Evolutionary conservation across 2,113 vertebrate genomes (phyloP), one percentile per base, ranked within the genome.

Genomic region (Climacteris rufus): DNA sequence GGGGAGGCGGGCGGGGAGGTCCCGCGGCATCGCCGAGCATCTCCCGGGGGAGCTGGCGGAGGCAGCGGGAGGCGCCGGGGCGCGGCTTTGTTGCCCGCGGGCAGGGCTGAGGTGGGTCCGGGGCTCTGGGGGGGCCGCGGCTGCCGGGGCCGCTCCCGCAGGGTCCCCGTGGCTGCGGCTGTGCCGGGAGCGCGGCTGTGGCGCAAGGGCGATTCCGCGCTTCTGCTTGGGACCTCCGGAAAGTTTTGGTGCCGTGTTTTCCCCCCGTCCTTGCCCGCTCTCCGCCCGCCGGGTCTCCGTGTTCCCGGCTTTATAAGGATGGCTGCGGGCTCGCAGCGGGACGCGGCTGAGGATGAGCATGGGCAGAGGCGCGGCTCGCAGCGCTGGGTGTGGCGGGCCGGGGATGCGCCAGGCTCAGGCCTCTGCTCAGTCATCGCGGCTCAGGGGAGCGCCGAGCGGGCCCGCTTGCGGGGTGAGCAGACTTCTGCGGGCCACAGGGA

Each of bases 311-410:
- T 39, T 65, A 70, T 94, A 92, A 95, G 97, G 96, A 64, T 61
- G 21, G 94, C 72, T 54, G 97, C 65, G 95, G 82, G 70, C 60
- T 75, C 28, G 50, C 69, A 10, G 81, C 68, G 68, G 81, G 65
- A 2, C 57, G 11, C 50, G 71, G 60, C 10, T 3, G 63, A 18
- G 53, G 53, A 33, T 53, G 83, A 15, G 83, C 54, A 50, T 12
- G 83, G 72, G 72, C 72, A 45, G 72, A 69, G 83, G 50, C 47
- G 70, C 61, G 75, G 65, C 65, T 16, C 47, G 68, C 84, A 37
- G 94, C 70, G 94, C 75, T 96, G 98, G 97, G 97, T 95, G 98
- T 97, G 97, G 97, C 60, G 86, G 45, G 94, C 80, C 57, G 64
- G 87, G 89, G 93, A 86, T 97, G 95, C 96, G 90, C 96, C 94